Evolutionary conservation across 2,797 vertebrate genomes (phyloP).

Genomic region (Amphiprion clarkii): DNA sequence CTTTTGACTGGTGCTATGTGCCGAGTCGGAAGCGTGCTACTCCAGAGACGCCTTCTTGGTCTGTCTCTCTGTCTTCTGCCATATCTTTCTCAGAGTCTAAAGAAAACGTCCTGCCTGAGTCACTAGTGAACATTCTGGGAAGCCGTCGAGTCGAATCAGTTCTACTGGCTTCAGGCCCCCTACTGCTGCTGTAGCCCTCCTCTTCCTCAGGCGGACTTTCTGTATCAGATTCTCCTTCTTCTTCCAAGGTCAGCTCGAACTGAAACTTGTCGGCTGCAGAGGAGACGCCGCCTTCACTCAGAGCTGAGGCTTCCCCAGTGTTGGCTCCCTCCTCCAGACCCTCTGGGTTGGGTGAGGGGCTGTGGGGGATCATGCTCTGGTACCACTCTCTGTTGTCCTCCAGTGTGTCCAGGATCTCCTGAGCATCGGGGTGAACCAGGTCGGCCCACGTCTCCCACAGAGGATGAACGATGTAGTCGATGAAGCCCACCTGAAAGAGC

Average conservation of each 20-base stretch:
- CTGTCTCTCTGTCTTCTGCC: constrained; percentile 75
- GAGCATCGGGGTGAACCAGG: constrained; percentile 93
- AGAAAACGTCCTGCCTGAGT: constrained; percentile 77
- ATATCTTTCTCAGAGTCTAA: constrained; percentile 65
- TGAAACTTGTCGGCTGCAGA: constrained; percentile 87
- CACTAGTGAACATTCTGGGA: constrained; percentile 42
- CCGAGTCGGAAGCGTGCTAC: constrained; percentile 81
- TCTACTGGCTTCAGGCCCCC: constrained; percentile 57
- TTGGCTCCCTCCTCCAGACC: constrained; percentile 51
- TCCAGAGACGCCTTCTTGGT: constrained; percentile 74
- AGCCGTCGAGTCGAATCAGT: constrained; percentile 56
- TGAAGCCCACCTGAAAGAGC: constrained; percentile 90
- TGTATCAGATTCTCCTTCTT: constrained; percentile 85
- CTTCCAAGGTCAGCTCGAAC: constrained; percentile 90
- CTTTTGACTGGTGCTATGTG: constrained; percentile 81
- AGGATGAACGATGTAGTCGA: constrained; percentile 95
- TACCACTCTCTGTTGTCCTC: constrained; percentile 97
- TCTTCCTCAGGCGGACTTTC: constrained; percentile 83
- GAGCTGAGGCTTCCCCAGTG: constrained; percentile 43
- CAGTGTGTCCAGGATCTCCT: constrained; percentile 93
- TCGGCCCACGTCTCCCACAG: constrained; percentile 97
- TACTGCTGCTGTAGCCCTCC: constrained; percentile 56
- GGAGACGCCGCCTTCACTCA: constrained; percentile 25
- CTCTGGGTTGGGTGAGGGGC: constrained; percentile 85
- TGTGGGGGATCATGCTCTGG: constrained; percentile 93